A percentile compares a stretch with the other conserved stretches of the same genome.
Conservation (phyloP, 2,113 vertebrate genomes). For the Laterallus jamaicensis region DNA sequence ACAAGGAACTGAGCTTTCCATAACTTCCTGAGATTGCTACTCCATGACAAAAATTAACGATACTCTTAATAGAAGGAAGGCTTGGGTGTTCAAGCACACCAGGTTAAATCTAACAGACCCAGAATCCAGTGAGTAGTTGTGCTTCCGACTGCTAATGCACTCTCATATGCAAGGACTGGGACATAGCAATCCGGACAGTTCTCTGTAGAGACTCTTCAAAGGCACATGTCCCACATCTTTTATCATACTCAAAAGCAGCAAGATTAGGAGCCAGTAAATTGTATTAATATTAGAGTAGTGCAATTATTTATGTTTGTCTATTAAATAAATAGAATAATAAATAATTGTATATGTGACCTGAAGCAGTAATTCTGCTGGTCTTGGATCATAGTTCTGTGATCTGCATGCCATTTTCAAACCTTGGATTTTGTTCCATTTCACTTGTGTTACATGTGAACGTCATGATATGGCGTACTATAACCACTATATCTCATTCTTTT, state of each 20-base stretch:
- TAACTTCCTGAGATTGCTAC: not conserved
- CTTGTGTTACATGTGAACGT: accelerated
- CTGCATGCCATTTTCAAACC: not conserved
- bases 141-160: not conserved
- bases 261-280: not conserved
- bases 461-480: not conserved
- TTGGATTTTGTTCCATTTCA: not conserved
- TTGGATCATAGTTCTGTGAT: not conserved
- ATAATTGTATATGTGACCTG: not conserved
- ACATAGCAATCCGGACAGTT: not conserved
- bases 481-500: not conserved
- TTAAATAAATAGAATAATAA: not conserved
- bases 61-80: not conserved
- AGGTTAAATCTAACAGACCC: not conserved
- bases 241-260: not conserved
- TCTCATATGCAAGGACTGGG: not conserved
- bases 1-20: not conserved
- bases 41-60: not conserved
- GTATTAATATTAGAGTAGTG: not conserved
- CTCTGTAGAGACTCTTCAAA: not conserved
- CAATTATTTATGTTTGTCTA: not conserved
- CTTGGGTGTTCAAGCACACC: not conserved
- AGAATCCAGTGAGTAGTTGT: not conserved
- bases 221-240: not conserved
- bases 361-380: not conserved